Base-by-base conservation (phyloP, 2,888 invertebrate species). In the Lordiphosa andalusiaca region DNA sequence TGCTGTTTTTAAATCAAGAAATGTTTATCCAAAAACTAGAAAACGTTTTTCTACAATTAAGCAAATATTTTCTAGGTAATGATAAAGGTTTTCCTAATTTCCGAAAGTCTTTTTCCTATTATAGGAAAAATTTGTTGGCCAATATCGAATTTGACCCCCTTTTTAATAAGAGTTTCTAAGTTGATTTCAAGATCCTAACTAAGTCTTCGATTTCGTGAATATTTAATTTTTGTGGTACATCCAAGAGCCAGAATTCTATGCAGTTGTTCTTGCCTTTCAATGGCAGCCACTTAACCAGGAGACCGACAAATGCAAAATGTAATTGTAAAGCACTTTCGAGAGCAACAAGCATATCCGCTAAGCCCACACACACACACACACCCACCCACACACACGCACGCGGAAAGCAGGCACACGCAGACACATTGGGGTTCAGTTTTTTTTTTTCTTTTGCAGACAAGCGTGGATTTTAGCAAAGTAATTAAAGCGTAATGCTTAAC, bases 401-500 rank as follows among this genome's bases (percentile, higher is more conserved):
- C 10, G n/a, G 33, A 13, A 21, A 12, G 41, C 42, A 16, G 35
- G 25, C 39, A 49, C 35, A 41, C 9, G 13, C 47, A 50, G 37
- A 5, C 16, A 13, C 23, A 33, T 44, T 42, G 16, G n/a, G 33
- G 36, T 16, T 37, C 46, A 16, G 39, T 38, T 21, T 50, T 41
- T 51, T 52, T 47, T 58, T 62, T 21, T 42, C 16, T 16, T 19
- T 30, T 54, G 67, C 70, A 80, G 65, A 67, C 68, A 63, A 70
- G 73, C 73, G 65, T 76, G 76, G 71, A 71, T 76, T 75, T 76
- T 73, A 71, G 77, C 81, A 71, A 62, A 77, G 81, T 71, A 76
- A 76, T 81, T 76, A 76, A 76, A 73, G 76, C 60, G 69, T 73
- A 81, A 76, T 73, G 69, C 69, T 71, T 81, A 69, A 65, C 67